These are phyloP conservation scores for Drosophila peninsularis DNA, from an alignment of 2,888 invertebrate genomes.

Conservation along the genomic window DNA sequence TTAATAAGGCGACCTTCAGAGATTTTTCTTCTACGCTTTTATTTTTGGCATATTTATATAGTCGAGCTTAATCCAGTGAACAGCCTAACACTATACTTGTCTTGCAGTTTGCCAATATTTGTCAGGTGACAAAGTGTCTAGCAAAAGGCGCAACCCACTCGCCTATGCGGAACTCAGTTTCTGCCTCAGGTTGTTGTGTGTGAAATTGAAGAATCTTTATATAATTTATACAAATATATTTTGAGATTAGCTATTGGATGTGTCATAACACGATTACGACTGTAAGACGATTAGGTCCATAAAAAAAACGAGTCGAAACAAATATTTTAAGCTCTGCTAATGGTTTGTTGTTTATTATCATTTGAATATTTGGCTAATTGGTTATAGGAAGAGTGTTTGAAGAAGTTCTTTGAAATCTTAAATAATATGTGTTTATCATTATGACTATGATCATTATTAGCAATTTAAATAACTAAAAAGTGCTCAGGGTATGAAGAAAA, in stretches of 20 bases:
- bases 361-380: slow-evolving; percentile 5
- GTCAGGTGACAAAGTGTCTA: not conserved
- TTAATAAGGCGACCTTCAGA: slow-evolving; percentile 77
- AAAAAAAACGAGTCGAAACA: not conserved
- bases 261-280: slow-evolving; percentile 8
- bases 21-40: slow-evolving; percentile 55
- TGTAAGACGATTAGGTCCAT: slow-evolving; percentile 2
- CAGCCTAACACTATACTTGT: slow-evolving; percentile 28
- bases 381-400: not conserved
- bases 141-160: not conserved
- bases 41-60: slow-evolving; percentile 34
- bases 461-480: not conserved
- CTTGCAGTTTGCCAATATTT: slow-evolving; percentile 8
- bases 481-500: too few species aligned
- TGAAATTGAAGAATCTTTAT: not conserved
- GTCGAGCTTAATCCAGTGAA: slow-evolving; percentile 24
- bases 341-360: not conserved
- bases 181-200: not conserved
- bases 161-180: not conserved
- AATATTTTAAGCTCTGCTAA: not conserved
- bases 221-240: slow-evolving; percentile 8
- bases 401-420: not conserved
- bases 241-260: not conserved
- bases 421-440: not conserved
- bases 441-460: not conserved